These are phyloP conservation scores for Heterodera carotae DNA, from an alignment of 1,140 invertebrate species.

Conservation along the genomic window DNA sequence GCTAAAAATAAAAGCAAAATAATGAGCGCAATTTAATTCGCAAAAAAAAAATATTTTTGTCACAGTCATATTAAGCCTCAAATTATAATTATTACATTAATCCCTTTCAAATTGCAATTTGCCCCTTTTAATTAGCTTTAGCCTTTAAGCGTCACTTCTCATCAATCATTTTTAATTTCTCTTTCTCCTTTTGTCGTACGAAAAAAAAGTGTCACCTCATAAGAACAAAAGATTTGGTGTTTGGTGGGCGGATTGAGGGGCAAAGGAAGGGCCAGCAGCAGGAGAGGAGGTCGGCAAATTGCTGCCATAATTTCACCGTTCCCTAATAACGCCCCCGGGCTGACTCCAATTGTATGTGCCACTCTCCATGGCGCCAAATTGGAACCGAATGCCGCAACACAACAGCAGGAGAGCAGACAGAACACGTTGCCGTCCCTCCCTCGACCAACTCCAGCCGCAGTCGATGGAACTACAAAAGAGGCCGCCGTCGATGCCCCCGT, in stretches of 20 bases:
- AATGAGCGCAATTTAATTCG: background rate
- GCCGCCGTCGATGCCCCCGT: too few species aligned
- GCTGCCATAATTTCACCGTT: background rate
- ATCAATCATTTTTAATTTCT: background rate
- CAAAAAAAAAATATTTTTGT: too few species aligned
- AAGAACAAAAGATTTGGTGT: background rate
- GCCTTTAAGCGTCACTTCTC: too few species aligned
- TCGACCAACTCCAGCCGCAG: background rate
- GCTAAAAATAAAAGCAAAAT: conserved; percentile 69
- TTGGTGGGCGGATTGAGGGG: background rate
- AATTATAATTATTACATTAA: too few species aligned
- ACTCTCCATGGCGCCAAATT: background rate
- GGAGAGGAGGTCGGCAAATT: background rate
- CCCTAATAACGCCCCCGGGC: background rate
- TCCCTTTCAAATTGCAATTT: too few species aligned
- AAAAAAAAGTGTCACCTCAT: background rate
- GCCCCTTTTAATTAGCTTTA: too few species aligned
- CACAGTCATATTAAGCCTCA: too few species aligned
- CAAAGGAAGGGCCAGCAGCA: too few species aligned
- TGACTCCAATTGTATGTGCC: background rate
- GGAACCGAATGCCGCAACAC: background rate
- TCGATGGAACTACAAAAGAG: background rate
- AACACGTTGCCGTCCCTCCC: background rate
- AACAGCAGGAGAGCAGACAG: background rate
- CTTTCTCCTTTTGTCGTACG: background rate